Conservation (phyloP, 1,140 invertebrate species). For the Drosophila trapezifrons region DNA sequence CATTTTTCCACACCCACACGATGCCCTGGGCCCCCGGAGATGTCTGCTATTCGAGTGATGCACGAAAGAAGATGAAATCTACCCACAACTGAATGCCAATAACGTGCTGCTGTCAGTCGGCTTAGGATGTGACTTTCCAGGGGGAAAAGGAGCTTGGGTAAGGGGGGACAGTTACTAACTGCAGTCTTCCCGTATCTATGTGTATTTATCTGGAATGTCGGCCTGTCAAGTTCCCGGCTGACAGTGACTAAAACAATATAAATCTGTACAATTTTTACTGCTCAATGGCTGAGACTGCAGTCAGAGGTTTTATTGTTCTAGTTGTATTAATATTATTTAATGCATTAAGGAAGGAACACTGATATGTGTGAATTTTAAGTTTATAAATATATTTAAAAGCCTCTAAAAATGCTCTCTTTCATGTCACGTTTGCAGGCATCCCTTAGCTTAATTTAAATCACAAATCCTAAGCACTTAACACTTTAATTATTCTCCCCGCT, state of each 20-base stretch:
- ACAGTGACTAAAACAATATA: slow-evolving; percentile 55
- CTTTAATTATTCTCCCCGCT: not conserved
- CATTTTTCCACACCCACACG: slow-evolving; percentile 44
- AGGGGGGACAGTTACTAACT: slow-evolving; percentile 29
- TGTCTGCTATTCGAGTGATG: slow-evolving; percentile 9
- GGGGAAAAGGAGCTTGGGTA: not conserved
- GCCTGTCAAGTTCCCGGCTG: slow-evolving; percentile 24
- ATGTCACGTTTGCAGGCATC: too few species aligned
- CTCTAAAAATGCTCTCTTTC: too few species aligned
- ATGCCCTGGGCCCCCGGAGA: not conserved
- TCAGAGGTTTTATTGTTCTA: not conserved
- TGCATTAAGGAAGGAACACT: not conserved
- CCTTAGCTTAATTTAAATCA: not conserved
- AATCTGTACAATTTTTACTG: slow-evolving; percentile 29
- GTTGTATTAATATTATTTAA: not conserved
- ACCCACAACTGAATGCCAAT: slow-evolving; percentile 60
- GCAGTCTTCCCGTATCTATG: slow-evolving; percentile 39
- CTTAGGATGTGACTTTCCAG: slow-evolving; percentile 36
- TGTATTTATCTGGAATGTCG: slow-evolving; percentile 56
- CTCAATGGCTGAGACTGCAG: slow-evolving; percentile 2
- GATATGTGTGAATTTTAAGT: too few species aligned
- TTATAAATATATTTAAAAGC: not conserved
- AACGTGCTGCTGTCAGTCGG: slow-evolving; percentile 54
- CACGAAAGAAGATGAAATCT: slow-evolving; percentile 50
- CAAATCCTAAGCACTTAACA: not conserved